These are phyloP conservation scores for Acinonyx jubatus DNA, from an alignment of 2,113 vertebrate genomes.

Conservation along the genomic window DNA sequence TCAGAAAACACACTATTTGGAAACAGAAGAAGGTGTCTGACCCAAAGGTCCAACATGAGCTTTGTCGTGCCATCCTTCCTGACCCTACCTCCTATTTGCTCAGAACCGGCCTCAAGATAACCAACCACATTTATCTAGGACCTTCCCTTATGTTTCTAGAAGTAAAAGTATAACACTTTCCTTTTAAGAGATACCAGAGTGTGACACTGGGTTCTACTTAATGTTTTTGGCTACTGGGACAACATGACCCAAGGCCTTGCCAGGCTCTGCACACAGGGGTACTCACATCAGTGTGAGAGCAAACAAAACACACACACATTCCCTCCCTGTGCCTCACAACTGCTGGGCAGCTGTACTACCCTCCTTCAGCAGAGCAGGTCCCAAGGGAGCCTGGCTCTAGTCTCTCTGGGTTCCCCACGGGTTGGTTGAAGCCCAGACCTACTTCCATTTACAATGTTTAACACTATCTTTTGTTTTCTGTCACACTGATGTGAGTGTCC, in stretches of 20 bases:
- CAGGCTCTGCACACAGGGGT: background rate
- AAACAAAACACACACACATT: background rate
- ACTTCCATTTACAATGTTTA: background rate
- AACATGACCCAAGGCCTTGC: background rate
- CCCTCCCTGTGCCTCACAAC: background rate
- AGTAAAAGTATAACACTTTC: background rate
- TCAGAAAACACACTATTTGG: background rate
- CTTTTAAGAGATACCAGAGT: background rate
- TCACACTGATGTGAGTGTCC: background rate
- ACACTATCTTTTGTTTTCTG: background rate
- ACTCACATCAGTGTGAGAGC: background rate
- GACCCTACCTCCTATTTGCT: background rate
- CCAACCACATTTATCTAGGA: background rate
- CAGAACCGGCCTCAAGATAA: background rate
- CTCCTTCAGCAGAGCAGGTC: background rate
- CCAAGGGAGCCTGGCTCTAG: background rate
- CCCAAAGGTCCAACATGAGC: background rate
- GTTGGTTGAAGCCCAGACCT: background rate
- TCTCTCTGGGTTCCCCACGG: rapidly evolving
- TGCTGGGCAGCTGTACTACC: rapidly evolving
- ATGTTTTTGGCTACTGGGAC: background rate
- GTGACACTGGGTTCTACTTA: background rate
- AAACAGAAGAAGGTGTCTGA: background rate
- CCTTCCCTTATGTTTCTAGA: background rate
- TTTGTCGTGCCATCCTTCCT: background rate